phyloP scores from a whole-genome alignment of 2,888 invertebrate genomes.

The Macrophya annulata region DNA sequence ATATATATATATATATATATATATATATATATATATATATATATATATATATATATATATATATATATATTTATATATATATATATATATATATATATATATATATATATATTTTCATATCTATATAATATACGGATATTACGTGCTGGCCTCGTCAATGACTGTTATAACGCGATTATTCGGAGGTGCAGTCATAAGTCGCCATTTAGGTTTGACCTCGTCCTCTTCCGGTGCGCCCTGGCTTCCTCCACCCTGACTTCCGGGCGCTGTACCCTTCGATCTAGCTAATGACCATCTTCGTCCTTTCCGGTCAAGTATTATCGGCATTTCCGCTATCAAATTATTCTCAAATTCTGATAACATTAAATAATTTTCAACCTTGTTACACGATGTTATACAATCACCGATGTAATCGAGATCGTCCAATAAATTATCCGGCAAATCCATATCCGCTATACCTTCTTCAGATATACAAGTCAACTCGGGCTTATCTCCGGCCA shows the following conservation, averaged over 20 bases:
- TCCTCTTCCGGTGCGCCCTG: conserved; percentile 70
- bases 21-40: too few species aligned
- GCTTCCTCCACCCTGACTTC: conserved; percentile 76
- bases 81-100: too few species aligned
- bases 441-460: conserved; percentile 91
- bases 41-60: too few species aligned
- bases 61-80: too few species aligned
- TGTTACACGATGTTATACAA: conserved; percentile 92
- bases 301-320: conserved; percentile 86
- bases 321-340: conserved; percentile 89
- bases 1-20: too few species aligned
- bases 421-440: conserved; percentile 90
- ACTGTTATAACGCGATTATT: conserved; percentile 88
- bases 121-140: conserved; percentile 60
- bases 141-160: conserved; percentile 87
- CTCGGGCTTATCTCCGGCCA: conserved; percentile 84
- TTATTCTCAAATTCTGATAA: conserved; percentile 93
- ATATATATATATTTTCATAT: neutral
- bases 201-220: conserved; percentile 75
- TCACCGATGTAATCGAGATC: conserved; percentile 91
- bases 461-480: conserved; percentile 93
- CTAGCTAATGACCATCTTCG: conserved; percentile 88
- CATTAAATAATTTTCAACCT: conserved; percentile 93
- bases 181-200: conserved; percentile 77
- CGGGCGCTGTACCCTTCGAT: conserved; percentile 70